Evolutionary conservation across 1,140 invertebrate species (phyloP).

Genomic region (Drosophila bipectinata): DNA sequence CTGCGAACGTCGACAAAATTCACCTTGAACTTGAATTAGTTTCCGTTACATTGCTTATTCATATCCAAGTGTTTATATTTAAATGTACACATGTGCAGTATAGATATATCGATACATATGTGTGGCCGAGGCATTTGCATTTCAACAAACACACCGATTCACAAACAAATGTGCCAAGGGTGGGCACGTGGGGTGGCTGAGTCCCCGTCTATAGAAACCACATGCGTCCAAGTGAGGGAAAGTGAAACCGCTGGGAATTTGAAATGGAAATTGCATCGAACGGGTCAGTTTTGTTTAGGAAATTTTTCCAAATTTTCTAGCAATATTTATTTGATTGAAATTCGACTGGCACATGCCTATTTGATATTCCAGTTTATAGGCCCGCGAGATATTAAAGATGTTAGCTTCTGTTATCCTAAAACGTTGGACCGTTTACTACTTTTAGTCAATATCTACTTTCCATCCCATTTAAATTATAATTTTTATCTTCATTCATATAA

Average conservation of each 20-base stretch:
- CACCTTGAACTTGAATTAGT: conserved; percentile 78
- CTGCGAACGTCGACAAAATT: conserved; percentile 13
- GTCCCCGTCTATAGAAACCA: conserved; percentile 16
- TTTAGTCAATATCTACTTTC: not conserved
- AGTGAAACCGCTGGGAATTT: conserved; percentile 26
- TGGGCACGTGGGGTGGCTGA: conserved; percentile 28
- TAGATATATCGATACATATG: not conserved
- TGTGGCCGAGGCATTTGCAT: conserved; percentile 22
- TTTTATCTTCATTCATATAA: not conserved
- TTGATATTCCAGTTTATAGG: not conserved
- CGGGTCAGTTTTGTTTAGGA: conserved; percentile 17
- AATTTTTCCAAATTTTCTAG: not conserved
- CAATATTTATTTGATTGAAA: not conserved
- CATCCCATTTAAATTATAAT: not conserved
- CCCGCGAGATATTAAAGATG: not conserved
- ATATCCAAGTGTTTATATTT: conserved; percentile 63
- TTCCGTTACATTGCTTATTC: conserved; percentile 59
- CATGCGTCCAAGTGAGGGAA: conserved; percentile 16
- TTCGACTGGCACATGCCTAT: not conserved
- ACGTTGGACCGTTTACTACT: no score
- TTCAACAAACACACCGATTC: conserved; percentile 23
- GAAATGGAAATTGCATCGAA: conserved; percentile 25
- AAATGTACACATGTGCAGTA: conserved; percentile 1
- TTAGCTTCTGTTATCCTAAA: not conserved
- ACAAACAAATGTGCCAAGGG: conserved; percentile 32